Evolutionary conservation across 2,797 vertebrate species (phyloP).

Genomic region (Poeciliopsis turneri): DNA sequence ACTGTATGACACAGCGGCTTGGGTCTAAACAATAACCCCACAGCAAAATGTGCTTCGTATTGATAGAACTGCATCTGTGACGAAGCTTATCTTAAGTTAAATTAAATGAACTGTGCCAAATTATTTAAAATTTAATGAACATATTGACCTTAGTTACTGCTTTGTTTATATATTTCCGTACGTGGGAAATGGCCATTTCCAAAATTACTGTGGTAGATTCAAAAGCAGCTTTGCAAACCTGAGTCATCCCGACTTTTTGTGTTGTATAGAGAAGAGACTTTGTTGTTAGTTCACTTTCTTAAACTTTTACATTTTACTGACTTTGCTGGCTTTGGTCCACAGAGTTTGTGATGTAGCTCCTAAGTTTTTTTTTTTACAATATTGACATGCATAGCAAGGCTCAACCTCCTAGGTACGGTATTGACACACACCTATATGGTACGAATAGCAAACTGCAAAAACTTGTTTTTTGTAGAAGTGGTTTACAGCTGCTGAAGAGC

Average conservation of each 20-base stretch:
- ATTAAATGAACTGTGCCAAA: neutral
- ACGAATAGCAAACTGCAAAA: neutral
- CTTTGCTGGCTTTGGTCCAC: neutral
- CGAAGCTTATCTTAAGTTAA: neutral
- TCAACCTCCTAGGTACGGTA: neutral
- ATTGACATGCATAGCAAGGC: neutral
- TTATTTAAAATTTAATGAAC: neutral
- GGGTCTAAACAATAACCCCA: neutral
- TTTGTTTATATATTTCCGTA: neutral
- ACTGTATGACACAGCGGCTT: conserved; percentile 11
- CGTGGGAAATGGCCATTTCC: neutral
- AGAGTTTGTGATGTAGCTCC: neutral
- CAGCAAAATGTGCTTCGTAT: neutral
- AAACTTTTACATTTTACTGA: neutral
- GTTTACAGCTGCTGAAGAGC: neutral
- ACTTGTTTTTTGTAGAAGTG: neutral
- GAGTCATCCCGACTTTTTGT: neutral
- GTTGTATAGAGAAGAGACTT: neutral
- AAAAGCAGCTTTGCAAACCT: neutral
- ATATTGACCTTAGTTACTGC: neutral
- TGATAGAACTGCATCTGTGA: neutral
- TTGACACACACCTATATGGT: neutral
- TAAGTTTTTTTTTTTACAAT: neutral
- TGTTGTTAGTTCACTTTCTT: neutral
- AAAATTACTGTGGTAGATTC: neutral